Evolutionary conservation across 2,888 invertebrate genomes (phyloP).

Genomic region (Trichogramma evanescens): DNA sequence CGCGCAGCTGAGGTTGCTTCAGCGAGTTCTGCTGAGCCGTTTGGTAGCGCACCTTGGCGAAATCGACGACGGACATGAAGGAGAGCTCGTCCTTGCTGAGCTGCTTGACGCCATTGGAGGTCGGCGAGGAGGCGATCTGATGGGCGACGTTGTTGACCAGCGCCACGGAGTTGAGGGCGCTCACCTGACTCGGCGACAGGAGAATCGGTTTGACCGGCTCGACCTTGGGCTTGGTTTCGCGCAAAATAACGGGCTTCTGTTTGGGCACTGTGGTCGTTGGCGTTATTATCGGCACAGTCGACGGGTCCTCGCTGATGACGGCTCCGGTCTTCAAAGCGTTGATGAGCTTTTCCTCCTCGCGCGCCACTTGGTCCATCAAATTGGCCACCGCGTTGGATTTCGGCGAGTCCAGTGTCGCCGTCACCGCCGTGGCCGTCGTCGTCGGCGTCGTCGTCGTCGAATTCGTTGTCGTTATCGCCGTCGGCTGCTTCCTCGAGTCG

Average conservation of each 20-base stretch:
- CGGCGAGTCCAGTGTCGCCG: constrained; percentile 72
- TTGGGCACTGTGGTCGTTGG: constrained; percentile 10
- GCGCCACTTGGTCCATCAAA: constrained; percentile 65
- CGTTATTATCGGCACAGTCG: constrained; percentile 10
- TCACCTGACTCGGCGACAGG: constrained; percentile 9
- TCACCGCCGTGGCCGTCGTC: constrained; percentile 46
- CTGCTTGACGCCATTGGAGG: constrained; percentile 23
- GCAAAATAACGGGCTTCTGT: constrained; percentile 40
- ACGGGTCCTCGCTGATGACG: constrained; percentile 52
- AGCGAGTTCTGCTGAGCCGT: constrained; percentile 30
- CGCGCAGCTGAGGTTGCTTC: constrained; percentile 60
- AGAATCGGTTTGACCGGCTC: constrained; percentile 36
- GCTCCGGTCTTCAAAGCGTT: constrained; percentile 71
- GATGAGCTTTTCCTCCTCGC: constrained; percentile 72
- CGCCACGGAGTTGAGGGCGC: constrained; percentile 25
- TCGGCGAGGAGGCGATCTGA: constrained; percentile 8
- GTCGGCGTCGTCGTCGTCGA: constrained; percentile 22
- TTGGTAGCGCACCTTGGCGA: not conserved
- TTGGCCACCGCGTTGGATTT: constrained; percentile 61
- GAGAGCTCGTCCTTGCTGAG: constrained; percentile 38
- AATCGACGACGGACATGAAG: constrained; percentile 47
- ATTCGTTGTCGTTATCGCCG: constrained; percentile 50
- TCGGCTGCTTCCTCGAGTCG: constrained; percentile 31
- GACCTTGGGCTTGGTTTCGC: constrained; percentile 38
- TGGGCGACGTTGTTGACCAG: constrained; percentile 27